Evolutionary conservation across 2,888 invertebrate species (phyloP), one percentile per base, ranked within the genome.

Genomic region (Apotomis turbidana): DNA sequence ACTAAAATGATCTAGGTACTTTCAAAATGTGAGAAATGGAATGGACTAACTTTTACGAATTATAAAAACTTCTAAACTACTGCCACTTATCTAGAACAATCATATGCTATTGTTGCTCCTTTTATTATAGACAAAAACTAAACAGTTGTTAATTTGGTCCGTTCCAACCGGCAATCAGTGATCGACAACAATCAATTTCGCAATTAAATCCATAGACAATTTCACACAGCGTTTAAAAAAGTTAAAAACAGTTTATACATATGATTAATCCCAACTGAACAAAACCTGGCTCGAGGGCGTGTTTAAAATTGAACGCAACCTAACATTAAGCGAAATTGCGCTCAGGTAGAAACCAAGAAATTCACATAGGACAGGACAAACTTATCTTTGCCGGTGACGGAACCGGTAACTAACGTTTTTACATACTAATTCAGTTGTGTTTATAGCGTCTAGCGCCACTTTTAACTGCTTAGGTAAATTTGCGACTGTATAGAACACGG

Each of bases 301-400:
- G 64, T 75, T 79, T 78, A 76, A 77, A 76, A 71, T 67, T 61
- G 67, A 73, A 74, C 62, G 57, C 59, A 76, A 77, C 78, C 76
- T 70, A 71, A 74, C 70, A 78, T 78, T 78, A 78, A 74, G 74
- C 59, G 69, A 76, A 79, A 79, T 79, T 77, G 74, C 74, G 54
- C 76, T 76, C 88, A 88, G 88, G 88, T 88, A 88, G 81, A 74
- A 76, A 66, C 70, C 72, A 68, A 82, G 78, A 84, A 85, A 84
- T 83, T 85, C 80, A 81, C 80, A 80, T 82, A 81, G 79, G 78
- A 52, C 36, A 63, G 10, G 13, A 13, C 71, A 61, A 71, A 41
- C 41, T 44, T 49, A 44, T n/a, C 10, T 77, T 60, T 74, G 74
- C 75, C 68, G 75, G 76, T 71, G 67, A 60, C 5, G 1, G 57